A percentile compares a stretch with the other conserved stretches of the same genome.
Evolutionary conservation across 2,888 invertebrate species (phyloP).

Genomic region (Timema podura): DNA sequence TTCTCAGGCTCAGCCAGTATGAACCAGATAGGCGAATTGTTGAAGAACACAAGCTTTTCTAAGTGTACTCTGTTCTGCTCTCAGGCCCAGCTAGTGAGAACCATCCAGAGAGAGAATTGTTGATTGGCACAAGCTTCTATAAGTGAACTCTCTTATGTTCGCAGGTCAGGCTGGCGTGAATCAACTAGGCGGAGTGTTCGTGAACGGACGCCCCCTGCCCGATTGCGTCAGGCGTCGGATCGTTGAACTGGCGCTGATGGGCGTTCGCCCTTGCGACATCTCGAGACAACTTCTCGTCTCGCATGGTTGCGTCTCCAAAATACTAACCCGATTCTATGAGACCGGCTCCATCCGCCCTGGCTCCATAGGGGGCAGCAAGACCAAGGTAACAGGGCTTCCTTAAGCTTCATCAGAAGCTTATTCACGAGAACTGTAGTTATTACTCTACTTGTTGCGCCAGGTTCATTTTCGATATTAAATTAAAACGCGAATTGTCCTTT

Average conservation of each 20-base stretch:
- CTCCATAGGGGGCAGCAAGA: conserved; percentile 91
- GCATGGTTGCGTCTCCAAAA: conserved; percentile 96
- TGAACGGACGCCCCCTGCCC: conserved; percentile 94
- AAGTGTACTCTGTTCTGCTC: no score
- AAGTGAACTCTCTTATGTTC: conserved; percentile 26
- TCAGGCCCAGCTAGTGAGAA: no score
- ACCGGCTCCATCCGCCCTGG: conserved; percentile 88
- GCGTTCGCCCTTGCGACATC: conserved; percentile 95
- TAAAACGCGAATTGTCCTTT: no score
- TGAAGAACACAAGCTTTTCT: no score
- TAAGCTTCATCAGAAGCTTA: no score
- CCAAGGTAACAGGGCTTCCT: conserved; percentile 61
- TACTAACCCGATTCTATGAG: conserved; percentile 92
- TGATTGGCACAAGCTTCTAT: neutral
- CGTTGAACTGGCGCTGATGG: conserved; percentile 90
- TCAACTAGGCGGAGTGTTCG: conserved; percentile 95
- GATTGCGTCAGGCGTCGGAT: conserved; percentile 91
- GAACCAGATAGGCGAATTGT: no score
- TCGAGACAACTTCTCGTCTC: conserved; percentile 92
- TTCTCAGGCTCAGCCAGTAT: no score
- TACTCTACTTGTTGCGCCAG: no score
- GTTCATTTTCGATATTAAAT: no score
- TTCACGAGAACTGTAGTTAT: no score
- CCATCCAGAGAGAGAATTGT: no score
- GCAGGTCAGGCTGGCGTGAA: conserved; percentile 96